Evolutionary conservation across 2,113 vertebrate genomes (phyloP).

Genomic region (Myotis lucifugus): DNA sequence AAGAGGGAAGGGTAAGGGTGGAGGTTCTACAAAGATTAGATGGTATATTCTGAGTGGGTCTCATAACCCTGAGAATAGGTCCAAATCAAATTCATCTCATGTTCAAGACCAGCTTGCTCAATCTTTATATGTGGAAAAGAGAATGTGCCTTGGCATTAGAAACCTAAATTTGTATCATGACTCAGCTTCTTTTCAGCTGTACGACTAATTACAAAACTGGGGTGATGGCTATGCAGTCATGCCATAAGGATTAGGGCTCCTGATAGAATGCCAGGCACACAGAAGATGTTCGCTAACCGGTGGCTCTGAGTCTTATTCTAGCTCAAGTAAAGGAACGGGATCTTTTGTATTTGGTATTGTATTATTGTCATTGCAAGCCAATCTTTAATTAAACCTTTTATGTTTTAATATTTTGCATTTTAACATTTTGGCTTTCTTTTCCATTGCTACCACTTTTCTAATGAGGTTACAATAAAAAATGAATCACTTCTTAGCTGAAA

Average conservation of each 20-base stretch:
- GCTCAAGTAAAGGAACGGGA: neutral
- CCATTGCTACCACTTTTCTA: neutral
- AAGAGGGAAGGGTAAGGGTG: too few relatives aligned
- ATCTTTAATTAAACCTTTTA: neutral
- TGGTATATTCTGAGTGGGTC: neutral
- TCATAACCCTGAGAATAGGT: neutral
- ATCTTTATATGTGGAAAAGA: neutral
- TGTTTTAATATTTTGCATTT: neutral
- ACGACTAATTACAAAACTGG: neutral
- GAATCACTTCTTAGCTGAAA: neutral
- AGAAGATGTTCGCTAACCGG: neutral
- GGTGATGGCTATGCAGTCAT: neutral
- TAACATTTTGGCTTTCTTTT: neutral
- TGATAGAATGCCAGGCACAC: neutral
- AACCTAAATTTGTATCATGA: neutral
- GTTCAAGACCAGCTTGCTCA: neutral
- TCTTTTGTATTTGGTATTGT: neutral
- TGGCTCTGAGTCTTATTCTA: neutral
- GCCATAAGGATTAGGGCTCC: neutral
- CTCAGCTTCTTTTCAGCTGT: neutral
- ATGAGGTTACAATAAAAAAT: neutral
- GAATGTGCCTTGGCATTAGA: neutral
- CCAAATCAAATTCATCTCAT: neutral
- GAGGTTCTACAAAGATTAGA: neutral
- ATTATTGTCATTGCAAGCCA: neutral